A percentile compares a stretch with the other conserved stretches of the same genome.
These are phyloP conservation scores for Glyptemys insculpta DNA, from an alignment of 2,797 vertebrate genomes.

Conservation along the genomic window DNA sequence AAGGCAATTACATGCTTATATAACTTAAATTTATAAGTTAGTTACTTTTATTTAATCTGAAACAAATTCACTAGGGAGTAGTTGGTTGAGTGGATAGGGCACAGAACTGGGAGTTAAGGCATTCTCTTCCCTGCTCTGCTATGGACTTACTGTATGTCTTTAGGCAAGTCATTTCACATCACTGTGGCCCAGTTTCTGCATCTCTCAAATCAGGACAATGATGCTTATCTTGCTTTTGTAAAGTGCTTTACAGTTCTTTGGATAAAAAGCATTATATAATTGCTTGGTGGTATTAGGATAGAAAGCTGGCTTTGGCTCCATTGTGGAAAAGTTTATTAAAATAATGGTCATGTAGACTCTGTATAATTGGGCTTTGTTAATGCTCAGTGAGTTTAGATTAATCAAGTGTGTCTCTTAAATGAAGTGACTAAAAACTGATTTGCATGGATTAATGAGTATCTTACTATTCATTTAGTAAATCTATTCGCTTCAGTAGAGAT, in stretches of 20 bases:
- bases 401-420: neutral
- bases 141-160: no score
- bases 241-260: neutral
- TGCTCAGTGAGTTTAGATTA: neutral
- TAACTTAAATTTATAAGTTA: no score
- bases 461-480: neutral
- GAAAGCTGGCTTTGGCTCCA: neutral
- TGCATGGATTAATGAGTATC: neutral
- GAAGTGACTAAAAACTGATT: slow-evolving; percentile 14
- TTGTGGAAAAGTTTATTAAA: neutral
- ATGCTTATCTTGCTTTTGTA: neutral
- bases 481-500: neutral
- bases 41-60: no score
- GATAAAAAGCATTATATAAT: neutral
- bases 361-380: neutral
- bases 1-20: no score
- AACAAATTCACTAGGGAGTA: no score
- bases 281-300: neutral
- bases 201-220: neutral
- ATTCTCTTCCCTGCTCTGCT: no score
- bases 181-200: neutral
- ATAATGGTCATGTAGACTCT: neutral
- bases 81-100: no score
- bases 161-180: no score
- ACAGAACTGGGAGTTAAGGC: no score